These are phyloP conservation scores for Ceryle rudis DNA, from an alignment of 2,797 vertebrate species.

Conservation along the genomic window DNA sequence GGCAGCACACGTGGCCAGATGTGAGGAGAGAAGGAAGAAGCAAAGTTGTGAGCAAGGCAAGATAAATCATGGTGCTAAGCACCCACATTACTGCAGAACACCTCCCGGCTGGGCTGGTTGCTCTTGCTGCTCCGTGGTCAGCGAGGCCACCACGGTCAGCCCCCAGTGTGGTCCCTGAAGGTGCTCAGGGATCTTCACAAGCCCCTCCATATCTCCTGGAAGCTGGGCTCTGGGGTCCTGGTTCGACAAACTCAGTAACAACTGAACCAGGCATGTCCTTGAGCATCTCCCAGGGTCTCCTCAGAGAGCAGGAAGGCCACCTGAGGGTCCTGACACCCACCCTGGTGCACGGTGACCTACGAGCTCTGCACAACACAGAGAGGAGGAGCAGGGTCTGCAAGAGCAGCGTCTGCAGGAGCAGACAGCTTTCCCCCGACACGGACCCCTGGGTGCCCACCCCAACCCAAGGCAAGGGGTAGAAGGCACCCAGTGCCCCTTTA, in stretches of 20 bases:
- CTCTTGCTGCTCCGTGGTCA: not conserved
- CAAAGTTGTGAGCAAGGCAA: not conserved
- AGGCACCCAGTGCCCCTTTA: rapidly evolving
- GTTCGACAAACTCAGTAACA: not conserved
- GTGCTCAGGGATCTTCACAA: not conserved
- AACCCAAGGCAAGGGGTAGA: not conserved
- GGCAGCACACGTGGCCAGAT: not conserved
- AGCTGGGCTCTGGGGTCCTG: not conserved
- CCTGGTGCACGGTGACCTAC: not conserved
- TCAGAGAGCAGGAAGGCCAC: rapidly evolving
- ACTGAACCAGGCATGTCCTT: rapidly evolving
- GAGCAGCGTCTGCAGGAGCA: not conserved
- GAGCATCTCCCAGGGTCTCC: not conserved
- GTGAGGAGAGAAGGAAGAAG: not conserved
- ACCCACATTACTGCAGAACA: rapidly evolving
- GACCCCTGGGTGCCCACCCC: not conserved
- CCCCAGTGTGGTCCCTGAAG: not conserved
- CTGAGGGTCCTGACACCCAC: not conserved
- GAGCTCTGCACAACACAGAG: not conserved
- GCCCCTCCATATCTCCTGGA: not conserved
- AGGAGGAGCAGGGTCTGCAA: not conserved
- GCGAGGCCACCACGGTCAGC: not conserved
- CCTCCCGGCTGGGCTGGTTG: not conserved
- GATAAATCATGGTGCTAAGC: not conserved
- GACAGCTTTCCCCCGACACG: rapidly evolving